phyloP scores from a whole-genome alignment of 2,888 invertebrate genomes.

The Encarsia formosa region DNA sequence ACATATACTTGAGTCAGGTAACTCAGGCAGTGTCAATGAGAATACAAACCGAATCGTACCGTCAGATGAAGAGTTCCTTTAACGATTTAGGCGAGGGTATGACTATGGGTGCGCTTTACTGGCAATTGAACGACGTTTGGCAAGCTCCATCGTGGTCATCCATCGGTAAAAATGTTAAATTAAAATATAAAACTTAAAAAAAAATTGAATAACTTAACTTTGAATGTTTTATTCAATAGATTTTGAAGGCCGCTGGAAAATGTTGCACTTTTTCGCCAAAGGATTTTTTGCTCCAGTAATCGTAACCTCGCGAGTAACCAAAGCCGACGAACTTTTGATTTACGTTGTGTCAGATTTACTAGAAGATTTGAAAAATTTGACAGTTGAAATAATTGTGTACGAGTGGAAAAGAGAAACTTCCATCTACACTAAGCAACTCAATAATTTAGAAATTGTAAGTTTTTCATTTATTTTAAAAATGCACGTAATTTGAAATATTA shows the following conservation, averaged over 20 bases:
- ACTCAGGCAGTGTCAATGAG: slow-evolving; percentile 85
- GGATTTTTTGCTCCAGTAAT: slow-evolving; percentile 79
- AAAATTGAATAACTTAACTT: no score
- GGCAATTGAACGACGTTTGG: slow-evolving; percentile 99
- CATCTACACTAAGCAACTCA: no score
- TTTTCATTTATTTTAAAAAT: no score
- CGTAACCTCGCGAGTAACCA: slow-evolving; percentile 57
- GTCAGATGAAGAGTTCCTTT: slow-evolving; percentile 57
- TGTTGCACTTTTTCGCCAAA: slow-evolving; percentile 84
- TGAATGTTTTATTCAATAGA: no score
- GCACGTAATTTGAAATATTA: no score
- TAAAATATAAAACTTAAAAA: background rate
- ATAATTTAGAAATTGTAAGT: no score
- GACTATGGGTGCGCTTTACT: slow-evolving; percentile 97
- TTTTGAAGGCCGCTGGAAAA: slow-evolving; percentile 75
- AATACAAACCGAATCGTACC: slow-evolving; percentile 78
- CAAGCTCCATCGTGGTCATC: slow-evolving; percentile 94
- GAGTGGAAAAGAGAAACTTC: slow-evolving; percentile 60
- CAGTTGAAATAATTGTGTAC: slow-evolving; percentile 58
- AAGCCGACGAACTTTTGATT: slow-evolving; percentile 56
- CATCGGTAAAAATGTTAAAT: slow-evolving; percentile 59
- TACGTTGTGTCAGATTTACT: slow-evolving; percentile 65
- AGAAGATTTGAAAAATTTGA: slow-evolving; percentile 50
- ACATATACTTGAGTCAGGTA: slow-evolving; percentile 84
- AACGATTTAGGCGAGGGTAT: slow-evolving; percentile 58